Evolutionary conservation across 1,140 invertebrate species (phyloP).

Genomic region (Heliconius melpomene): DNA sequence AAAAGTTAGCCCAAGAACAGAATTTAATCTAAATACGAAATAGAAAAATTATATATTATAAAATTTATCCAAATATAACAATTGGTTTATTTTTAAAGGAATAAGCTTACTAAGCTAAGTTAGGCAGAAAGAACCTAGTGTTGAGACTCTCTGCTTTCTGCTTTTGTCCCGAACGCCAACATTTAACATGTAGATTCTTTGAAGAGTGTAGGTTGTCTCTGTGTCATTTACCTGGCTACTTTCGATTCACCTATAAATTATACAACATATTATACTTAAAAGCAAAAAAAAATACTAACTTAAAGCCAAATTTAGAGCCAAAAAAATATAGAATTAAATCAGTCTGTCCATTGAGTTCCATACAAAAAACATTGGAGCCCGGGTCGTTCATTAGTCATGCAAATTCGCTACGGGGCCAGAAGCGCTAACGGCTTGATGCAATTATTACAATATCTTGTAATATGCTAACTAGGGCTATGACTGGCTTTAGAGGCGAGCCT

Average conservation of each 20-base stretch:
- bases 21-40: not conserved
- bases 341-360: slow-evolving; percentile 10
- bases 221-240: too few species aligned
- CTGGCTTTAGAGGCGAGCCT: slow-evolving; percentile 17
- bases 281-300: not conserved
- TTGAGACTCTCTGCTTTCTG: too few species aligned
- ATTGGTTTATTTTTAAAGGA: too few species aligned
- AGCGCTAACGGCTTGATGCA: slow-evolving; percentile 41
- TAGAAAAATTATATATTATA: not conserved
- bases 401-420: slow-evolving; percentile 45
- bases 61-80: too few species aligned
- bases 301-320: slow-evolving; percentile 11
- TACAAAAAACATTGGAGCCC: slow-evolving; percentile 18
- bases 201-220: too few species aligned
- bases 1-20: not conserved
- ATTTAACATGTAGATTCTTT: too few species aligned
- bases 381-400: slow-evolving; percentile 45
- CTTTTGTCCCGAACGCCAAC: too few species aligned
- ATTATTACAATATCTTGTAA: slow-evolving; percentile 54
- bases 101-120: too few species aligned
- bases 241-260: too few species aligned
- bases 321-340: slow-evolving; percentile 28
- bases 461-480: slow-evolving; percentile 44
- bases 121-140: too few species aligned
- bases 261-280: not conserved